These are phyloP conservation scores for Psilopsiagon aurifrons DNA, from an alignment of 2,113 vertebrate species.

Conservation along the genomic window DNA sequence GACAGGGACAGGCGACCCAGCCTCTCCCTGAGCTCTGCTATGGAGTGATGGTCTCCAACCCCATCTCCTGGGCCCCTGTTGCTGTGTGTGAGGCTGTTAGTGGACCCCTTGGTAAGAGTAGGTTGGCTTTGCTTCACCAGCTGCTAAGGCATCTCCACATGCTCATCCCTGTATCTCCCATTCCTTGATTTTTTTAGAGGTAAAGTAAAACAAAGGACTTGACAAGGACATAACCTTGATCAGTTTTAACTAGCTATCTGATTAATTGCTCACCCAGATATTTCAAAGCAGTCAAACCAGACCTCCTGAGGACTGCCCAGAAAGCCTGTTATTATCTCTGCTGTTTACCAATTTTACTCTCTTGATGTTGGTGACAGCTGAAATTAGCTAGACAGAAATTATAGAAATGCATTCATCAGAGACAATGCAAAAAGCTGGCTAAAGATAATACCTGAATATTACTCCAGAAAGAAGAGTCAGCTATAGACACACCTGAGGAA, in stretches of 20 bases:
- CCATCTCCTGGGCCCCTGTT: not conserved
- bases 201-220: not conserved
- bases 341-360: not conserved
- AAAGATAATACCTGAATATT: not conserved
- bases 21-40: not conserved
- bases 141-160: fast-evolving
- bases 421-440: not conserved
- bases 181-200: not conserved
- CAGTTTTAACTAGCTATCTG: not conserved
- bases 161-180: not conserved
- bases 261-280: not conserved
- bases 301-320: not conserved
- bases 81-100: not conserved
- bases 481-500: not conserved
- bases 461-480: not conserved
- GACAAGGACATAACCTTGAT: not conserved
- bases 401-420: not conserved
- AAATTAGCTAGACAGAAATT: not conserved
- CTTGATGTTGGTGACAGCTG: not conserved
- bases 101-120: not conserved
- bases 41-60: not conserved
- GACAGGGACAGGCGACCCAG: not conserved
- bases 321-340: constrained; percentile 33
- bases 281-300: not conserved
- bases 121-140: not conserved